Evolutionary conservation across 2,797 vertebrate genomes (phyloP), one percentile per base, ranked within the genome.

Genomic region (Sebastes minor): DNA sequence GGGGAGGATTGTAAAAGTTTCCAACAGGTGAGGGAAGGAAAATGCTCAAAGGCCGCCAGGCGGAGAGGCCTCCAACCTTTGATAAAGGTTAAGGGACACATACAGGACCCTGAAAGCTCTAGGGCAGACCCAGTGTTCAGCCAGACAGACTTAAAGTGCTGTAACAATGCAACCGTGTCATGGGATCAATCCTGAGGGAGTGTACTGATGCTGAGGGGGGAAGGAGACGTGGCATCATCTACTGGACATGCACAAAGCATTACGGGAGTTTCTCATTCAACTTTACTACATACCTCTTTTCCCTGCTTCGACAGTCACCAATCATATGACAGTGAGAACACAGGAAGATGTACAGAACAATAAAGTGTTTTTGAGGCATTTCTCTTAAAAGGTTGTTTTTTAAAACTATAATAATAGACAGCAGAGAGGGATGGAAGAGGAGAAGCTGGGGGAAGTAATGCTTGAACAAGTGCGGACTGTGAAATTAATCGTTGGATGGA

Each of bases 241-340:
- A 95, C 89, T 96, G 96, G 94, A 95, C 99, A 99, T 99, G 99
- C 99, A 99, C 96, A 94, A 90, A 96, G 94, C 96, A 96, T 95
- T 94, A 93, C 77, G 88, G 87, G 89, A 83, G 94, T 95, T 95
- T 96, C 87, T 95, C 93, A 94, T 96, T 96, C 95, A 88, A 88
- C 92, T 96, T 92, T 89, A 95, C 96, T 97, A 99, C 99, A 96
- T 99, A 99, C 99, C 99, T 99, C 99, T 99, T 99, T 99, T 92
- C 98, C 98, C 99, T 99, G 98, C 95, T 96, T 94, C 95, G 96
- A 97, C 96, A 97, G 97, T 98, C 97, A 98, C 95, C 96, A 96
- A 97, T 97, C 96, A 97, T 97, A 97, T 96, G 95, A 98, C 95
- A 97, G 96, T 98, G 95, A 97, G 96, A 95, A 98, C 97, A 99